Percentiles rank a stretch among this genome's conserved stretches.
phyloP scores from a whole-genome alignment of 2,888 invertebrate genomes.

The Scaptomyza caliginosa region DNA sequence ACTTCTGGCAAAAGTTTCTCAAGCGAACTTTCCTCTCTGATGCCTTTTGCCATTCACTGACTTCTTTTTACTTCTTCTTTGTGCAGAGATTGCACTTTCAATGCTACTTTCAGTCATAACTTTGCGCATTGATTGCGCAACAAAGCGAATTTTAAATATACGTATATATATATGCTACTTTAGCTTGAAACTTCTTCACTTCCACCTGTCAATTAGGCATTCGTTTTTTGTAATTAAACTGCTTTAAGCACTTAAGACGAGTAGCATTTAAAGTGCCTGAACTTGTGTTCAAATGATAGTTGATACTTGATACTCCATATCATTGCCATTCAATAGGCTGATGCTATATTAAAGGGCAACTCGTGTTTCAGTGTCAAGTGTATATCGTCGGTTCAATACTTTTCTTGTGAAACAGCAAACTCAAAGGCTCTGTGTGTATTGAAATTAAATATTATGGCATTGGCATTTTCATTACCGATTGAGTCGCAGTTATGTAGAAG shows the following conservation, averaged over 20 bases:
- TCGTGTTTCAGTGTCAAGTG: background rate
- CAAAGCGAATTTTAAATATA: constrained; percentile 30
- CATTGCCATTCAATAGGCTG: background rate
- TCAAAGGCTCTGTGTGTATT: background rate
- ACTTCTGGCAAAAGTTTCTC: constrained; percentile 27
- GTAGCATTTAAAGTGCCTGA: background rate
- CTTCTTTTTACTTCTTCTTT: constrained; percentile 24
- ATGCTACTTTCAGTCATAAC: constrained; percentile 29
- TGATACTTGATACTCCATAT: background rate
- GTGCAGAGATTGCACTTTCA: constrained; percentile 28
- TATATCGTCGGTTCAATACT: background rate
- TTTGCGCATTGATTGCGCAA: constrained; percentile 29
- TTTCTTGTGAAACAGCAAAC: background rate
- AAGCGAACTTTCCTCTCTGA: constrained; percentile 41
- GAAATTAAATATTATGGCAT: background rate
- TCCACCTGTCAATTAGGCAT: background rate
- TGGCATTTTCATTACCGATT: too few species aligned
- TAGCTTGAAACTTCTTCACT: background rate
- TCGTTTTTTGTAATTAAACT: background rate
- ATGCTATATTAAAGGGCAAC: background rate
- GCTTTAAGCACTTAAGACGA: background rate
- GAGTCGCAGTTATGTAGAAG: too few species aligned
- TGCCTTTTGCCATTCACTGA: constrained; percentile 25
- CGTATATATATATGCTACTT: background rate
- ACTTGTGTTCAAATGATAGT: background rate